Base-by-base conservation (phyloP, 1,140 invertebrate genomes). In the Berghia stephanieae region DNA sequence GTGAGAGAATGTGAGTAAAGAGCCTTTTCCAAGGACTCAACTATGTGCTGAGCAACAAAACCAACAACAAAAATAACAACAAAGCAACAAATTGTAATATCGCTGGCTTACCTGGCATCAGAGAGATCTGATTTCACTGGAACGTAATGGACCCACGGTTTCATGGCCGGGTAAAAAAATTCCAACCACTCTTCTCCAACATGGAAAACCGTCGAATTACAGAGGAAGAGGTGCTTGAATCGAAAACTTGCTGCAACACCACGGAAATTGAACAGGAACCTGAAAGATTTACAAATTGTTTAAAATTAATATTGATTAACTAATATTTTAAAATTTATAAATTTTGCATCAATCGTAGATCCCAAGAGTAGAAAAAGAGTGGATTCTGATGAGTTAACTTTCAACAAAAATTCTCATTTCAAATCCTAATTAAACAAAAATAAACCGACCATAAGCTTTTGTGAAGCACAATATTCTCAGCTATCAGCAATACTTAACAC, bases 211-310 rank as follows among this genome's bases (percentile, higher is more conserved):
- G 98, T 87, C 0, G 96, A 98, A 81, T 93, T 93, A 88, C 97
- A 99, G 0, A 99, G 89, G 86, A 99, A 97, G 38, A 99, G 92
- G 91, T 99, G 97, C 84, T 98, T 98, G 40, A 98, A 93, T n/a
- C 97, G 91, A 88, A 99, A 99, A 88, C 96, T 98, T 34, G 97
- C 97, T 21, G 97, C 96, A 0, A 99, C 97, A 31, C 97, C 97
- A 79, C 96, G 92, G 86, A 96, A 98, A 90, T 99, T 99, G 83
- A 98, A 98, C 69, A 99, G 90, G 91, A 97, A 98, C 79, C 90
- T 91, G 83, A 79, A 89, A 75, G n/a, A n/a, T n/a, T n/a, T n/a
- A n/a, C n/a, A n/a, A 77, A 60, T 42, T 75, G 6, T 67, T n/a
- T 24, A 78, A 21, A 21, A 77, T 42, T 18, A 0, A 70, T 34